Percentiles rank a stretch among this genome's conserved stretches.
phyloP scores from a whole-genome alignment of 2,888 invertebrate genomes.

The Agapostemon virescens region DNA sequence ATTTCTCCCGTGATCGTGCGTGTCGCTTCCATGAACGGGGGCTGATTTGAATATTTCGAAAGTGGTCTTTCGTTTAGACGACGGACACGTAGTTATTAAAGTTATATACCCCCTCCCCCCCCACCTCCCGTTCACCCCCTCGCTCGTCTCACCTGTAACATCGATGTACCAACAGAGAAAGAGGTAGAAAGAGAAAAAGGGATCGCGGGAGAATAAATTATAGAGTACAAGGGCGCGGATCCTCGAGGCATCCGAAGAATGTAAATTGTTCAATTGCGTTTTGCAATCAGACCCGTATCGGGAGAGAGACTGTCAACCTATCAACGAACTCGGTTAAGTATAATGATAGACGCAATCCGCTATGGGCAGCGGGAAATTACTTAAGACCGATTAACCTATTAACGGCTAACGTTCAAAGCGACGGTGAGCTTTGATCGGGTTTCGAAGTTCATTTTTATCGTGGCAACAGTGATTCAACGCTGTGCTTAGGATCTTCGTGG shows the following conservation, averaged over 20 bases:
- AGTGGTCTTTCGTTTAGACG: constrained; percentile 69
- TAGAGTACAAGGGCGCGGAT: constrained; percentile 51
- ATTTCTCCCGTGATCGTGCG: constrained; percentile 64
- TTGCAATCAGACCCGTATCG: constrained; percentile 51
- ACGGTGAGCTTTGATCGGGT: not conserved
- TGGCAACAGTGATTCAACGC: too few species aligned
- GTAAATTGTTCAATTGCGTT: constrained; percentile 66
- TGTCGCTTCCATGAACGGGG: constrained; percentile 68
- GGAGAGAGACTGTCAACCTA: constrained; percentile 1
- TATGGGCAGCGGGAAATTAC: not conserved
- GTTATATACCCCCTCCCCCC: constrained; percentile 56
- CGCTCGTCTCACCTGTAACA: not conserved
- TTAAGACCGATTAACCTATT: not conserved
- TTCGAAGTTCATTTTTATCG: not conserved
- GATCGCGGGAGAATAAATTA: constrained; percentile 61
- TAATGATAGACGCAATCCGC: not conserved
- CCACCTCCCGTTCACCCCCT: not conserved
- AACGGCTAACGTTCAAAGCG: too few species aligned
- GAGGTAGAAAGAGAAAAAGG: constrained; percentile 8
- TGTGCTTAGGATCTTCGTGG: too few species aligned
- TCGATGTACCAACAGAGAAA: not conserved
- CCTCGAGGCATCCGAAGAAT: constrained; percentile 62
- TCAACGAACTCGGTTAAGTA: not conserved
- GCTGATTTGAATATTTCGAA: constrained; percentile 71
- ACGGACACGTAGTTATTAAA: constrained; percentile 68